Evolutionary conservation across 2,797 vertebrate genomes (phyloP).

Genomic region (Gastrophryne carolinensis): DNA sequence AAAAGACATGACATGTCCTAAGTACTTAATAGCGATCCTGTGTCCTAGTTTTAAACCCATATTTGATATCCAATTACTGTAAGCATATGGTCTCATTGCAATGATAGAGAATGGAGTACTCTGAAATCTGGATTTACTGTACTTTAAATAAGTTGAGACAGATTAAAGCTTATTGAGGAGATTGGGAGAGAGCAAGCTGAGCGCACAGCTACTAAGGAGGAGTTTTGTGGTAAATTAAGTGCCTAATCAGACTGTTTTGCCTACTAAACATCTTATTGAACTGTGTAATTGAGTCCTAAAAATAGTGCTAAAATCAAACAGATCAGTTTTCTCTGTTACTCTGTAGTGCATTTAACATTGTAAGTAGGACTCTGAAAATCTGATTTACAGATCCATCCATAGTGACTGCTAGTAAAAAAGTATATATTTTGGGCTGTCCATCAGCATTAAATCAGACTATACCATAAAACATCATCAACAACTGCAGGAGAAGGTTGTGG

Average conservation of each 20-base stretch:
- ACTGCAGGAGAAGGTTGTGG: too few species aligned
- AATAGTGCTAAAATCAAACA: slow-evolving; percentile 48
- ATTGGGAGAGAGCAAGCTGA: slow-evolving; percentile 27
- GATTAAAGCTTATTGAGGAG: slow-evolving; percentile 30
- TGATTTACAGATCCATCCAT: slow-evolving; percentile 8
- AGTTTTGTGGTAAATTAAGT: slow-evolving; percentile 48
- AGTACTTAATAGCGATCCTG: neutral
- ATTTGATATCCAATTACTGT: slow-evolving; percentile 9
- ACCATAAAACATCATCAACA: too few species aligned
- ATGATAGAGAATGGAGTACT: neutral
- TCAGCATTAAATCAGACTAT: neutral
- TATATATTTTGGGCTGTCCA: neutral
- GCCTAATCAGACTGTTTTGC: slow-evolving; percentile 50
- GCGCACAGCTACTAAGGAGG: slow-evolving; percentile 34
- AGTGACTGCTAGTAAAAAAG: neutral
- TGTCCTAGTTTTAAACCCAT: slow-evolving; percentile 8
- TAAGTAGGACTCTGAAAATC: neutral
- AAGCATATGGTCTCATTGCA: slow-evolving; percentile 1
- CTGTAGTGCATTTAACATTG: slow-evolving; percentile 26
- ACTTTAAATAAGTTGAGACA: slow-evolving; percentile 34
- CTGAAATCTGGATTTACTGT: slow-evolving; percentile 27
- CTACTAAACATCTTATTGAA: slow-evolving; percentile 49
- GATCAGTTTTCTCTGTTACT: slow-evolving; percentile 40
- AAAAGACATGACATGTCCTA: neutral
- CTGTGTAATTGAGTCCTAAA: slow-evolving; percentile 51